A percentile compares a stretch with the other conserved stretches of the same genome.
These are phyloP conservation scores for Coelopa pilipes DNA, from an alignment of 2,888 invertebrate genomes.

Conservation along the genomic window DNA sequence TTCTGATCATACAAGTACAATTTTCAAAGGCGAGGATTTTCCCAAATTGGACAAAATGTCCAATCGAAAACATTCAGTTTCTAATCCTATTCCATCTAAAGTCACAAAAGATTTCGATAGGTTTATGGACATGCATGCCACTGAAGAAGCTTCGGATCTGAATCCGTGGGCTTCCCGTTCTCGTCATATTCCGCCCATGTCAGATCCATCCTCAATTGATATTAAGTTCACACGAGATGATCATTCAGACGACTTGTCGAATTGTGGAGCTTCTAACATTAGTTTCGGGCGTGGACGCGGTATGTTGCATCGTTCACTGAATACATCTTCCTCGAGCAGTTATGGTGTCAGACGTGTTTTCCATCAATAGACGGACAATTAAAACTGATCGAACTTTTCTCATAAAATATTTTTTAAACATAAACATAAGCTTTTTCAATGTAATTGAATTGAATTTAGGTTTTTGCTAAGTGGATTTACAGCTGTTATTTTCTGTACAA, in stretches of 20 bases:
- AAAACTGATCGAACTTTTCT: background rate
- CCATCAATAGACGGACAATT: conserved; percentile 26
- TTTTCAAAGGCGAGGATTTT: conserved; percentile 33
- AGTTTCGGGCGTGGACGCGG: conserved; percentile 50
- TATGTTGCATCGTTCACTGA: conserved; percentile 32
- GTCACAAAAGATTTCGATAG: background rate
- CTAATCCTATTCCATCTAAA: background rate
- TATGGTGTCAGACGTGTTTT: conserved; percentile 44
- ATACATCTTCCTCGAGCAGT: conserved; percentile 29
- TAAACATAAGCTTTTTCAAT: no score
- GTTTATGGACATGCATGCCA: conserved; percentile 33
- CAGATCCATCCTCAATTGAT: conserved; percentile 48
- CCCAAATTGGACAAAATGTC: conserved; percentile 38
- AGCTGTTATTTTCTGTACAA: background rate
- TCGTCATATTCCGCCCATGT: conserved; percentile 48
- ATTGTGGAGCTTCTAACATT: conserved; percentile 45
- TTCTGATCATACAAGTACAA: conserved; percentile 36
- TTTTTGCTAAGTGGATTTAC: background rate
- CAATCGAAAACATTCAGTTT: background rate
- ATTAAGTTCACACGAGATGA: conserved; percentile 42
- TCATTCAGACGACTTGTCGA: conserved; percentile 40
- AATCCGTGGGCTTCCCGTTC: conserved; percentile 52
- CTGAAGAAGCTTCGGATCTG: conserved; percentile 33
- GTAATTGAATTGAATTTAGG: conserved; percentile 1
- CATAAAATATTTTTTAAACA: background rate